phyloP scores from a whole-genome alignment of 2,797 vertebrate species.

The Nasua narica region DNA sequence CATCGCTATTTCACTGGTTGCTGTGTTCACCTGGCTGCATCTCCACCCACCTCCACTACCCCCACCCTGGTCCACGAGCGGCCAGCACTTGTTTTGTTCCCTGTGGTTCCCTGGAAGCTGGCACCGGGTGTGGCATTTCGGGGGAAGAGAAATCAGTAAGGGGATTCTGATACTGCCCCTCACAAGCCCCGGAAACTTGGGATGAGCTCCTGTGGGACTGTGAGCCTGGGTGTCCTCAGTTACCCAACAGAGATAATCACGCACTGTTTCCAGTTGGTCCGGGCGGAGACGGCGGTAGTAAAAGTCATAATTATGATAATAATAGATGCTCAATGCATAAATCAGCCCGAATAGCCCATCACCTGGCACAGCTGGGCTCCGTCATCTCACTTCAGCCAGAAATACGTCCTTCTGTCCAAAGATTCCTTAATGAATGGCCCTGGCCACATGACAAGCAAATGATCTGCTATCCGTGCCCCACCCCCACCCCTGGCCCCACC shows the following conservation, averaged over 20 bases:
- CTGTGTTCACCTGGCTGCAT: neutral
- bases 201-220: neutral
- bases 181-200: neutral
- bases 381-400: neutral
- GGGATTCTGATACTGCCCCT: neutral
- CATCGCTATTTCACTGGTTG: too few species aligned
- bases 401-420: neutral
- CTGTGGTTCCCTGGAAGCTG: neutral
- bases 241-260: neutral
- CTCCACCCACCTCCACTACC: neutral
- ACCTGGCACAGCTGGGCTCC: neutral
- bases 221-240: neutral
- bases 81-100: neutral
- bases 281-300: neutral
- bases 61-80: neutral
- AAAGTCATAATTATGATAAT: neutral
- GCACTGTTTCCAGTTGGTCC: too few species aligned
- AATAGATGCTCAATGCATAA: neutral
- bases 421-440: neutral
- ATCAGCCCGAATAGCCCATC: neutral
- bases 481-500: too few species aligned
- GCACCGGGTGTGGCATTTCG: neutral
- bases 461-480: too few species aligned
- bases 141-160: neutral
- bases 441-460: neutral